Conservation (phyloP, 1,140 invertebrate species). For the Drosophila guanche region DNA sequence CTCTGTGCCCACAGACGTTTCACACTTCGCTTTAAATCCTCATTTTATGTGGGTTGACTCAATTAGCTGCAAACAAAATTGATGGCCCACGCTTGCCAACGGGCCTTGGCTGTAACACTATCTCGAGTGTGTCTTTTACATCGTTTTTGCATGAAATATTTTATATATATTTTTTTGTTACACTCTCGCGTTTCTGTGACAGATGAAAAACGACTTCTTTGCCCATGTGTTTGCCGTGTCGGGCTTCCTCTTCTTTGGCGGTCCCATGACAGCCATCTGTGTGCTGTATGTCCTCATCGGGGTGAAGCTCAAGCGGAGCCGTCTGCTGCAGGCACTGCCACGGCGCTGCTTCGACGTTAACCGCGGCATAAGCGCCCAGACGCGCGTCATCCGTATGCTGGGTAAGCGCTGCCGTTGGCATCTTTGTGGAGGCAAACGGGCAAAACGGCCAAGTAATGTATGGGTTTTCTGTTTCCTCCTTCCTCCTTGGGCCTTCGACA, state of each 20-base stretch:
- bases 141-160: neutral
- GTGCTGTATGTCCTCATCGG: conserved; percentile 94
- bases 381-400: conserved; percentile 88
- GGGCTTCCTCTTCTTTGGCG: conserved; percentile 92
- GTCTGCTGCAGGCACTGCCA: conserved; percentile 74
- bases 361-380: conserved; percentile 84
- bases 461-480: conserved; percentile 2
- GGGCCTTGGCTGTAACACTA: conserved; percentile 4
- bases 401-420: conserved; percentile 84
- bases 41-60: neutral
- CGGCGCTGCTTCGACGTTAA: conserved; percentile 69
- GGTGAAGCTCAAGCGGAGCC: conserved; percentile 87
- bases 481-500: conserved; percentile 84
- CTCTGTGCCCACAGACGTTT: too few relatives aligned
- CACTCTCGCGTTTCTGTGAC: conserved; percentile 19
- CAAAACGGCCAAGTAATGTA: neutral
- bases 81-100: conserved; percentile 3
- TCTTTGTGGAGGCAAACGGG: neutral
- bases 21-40: neutral
- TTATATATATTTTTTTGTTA: conserved; percentile 14
- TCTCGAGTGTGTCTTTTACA: conserved; percentile 1
- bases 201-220: conserved; percentile 86
- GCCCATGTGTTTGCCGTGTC: conserved; percentile 92
- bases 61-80: conserved; percentile 35
- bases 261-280: conserved; percentile 93